These are phyloP conservation scores for Chaetorhynchus papuensis DNA, from an alignment of 2,113 vertebrate species.

Conservation along the genomic window DNA sequence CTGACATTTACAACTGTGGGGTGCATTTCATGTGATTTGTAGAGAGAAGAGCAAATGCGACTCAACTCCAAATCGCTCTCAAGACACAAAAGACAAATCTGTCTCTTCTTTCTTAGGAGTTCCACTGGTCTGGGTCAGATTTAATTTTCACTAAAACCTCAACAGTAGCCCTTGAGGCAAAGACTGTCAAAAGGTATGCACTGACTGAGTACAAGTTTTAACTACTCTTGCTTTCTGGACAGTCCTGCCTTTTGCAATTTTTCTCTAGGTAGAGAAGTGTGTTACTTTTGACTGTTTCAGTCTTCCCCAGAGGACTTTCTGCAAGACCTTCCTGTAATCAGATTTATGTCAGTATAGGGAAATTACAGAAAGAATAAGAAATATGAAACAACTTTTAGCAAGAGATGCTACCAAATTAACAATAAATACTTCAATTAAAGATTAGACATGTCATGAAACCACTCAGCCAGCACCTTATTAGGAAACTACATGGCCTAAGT, in stretches of 20 bases:
- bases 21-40: neutral
- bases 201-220: neutral
- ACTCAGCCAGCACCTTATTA: neutral
- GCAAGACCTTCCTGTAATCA: neutral
- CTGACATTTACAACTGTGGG: accelerated
- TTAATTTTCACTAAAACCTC: neutral
- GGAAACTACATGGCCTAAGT: neutral
- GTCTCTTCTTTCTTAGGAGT: neutral
- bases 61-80: neutral
- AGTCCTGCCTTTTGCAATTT: constrained; percentile 11
- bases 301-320: constrained; percentile 11
- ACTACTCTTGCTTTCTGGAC: neutral
- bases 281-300: constrained; percentile 12
- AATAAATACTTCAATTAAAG: constrained; percentile 37
- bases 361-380: neutral
- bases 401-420: constrained; percentile 10
- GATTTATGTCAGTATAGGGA: neutral
- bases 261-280: neutral
- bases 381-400: neutral
- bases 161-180: neutral
- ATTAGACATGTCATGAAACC: neutral
- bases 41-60: neutral
- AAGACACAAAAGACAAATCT: neutral
- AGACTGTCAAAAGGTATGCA: constrained; percentile 11
- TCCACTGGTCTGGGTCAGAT: neutral